phyloP scores from a whole-genome alignment of 2,888 invertebrate species.

The Mayetiola destructor region DNA sequence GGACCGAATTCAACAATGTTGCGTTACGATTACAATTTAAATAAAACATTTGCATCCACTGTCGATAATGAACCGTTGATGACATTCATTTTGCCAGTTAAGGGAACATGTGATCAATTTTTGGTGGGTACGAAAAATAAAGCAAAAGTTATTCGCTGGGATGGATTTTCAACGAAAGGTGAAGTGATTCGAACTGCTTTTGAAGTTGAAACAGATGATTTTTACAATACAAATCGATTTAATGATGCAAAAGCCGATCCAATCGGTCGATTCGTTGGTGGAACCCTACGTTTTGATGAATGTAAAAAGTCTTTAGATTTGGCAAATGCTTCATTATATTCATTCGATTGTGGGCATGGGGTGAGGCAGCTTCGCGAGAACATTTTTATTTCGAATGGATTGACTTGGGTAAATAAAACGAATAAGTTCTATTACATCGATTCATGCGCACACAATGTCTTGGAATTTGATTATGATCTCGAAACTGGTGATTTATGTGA shows the following conservation, averaged over 20 bases:
- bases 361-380: neutral
- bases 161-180: slow-evolving; percentile 36
- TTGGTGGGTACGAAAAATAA: slow-evolving; percentile 41
- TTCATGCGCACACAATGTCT: neutral
- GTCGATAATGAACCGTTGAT: slow-evolving; percentile 26
- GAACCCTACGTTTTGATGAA: slow-evolving; percentile 26
- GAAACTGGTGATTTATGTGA: slow-evolving; percentile 2
- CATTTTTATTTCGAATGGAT: slow-evolving; percentile 5
- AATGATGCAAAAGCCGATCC: slow-evolving; percentile 61
- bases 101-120: slow-evolving; percentile 40
- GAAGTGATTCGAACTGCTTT: slow-evolving; percentile 34
- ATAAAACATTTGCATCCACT: slow-evolving; percentile 39
- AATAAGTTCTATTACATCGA: slow-evolving; percentile 11
- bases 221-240: slow-evolving; percentile 39
- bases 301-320: neutral
- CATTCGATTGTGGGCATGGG: neutral
- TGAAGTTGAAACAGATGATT: slow-evolving; percentile 40
- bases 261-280: slow-evolving; percentile 51
- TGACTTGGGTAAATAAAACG: neutral
- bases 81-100: slow-evolving; percentile 43
- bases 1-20: slow-evolving; percentile 15
- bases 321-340: neutral
- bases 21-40: slow-evolving; percentile 20
- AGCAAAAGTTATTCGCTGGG: slow-evolving; percentile 43
- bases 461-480: slow-evolving; percentile 4